Conservation (phyloP, 2,797 vertebrate species). For the Notolabrus celidotus region DNA sequence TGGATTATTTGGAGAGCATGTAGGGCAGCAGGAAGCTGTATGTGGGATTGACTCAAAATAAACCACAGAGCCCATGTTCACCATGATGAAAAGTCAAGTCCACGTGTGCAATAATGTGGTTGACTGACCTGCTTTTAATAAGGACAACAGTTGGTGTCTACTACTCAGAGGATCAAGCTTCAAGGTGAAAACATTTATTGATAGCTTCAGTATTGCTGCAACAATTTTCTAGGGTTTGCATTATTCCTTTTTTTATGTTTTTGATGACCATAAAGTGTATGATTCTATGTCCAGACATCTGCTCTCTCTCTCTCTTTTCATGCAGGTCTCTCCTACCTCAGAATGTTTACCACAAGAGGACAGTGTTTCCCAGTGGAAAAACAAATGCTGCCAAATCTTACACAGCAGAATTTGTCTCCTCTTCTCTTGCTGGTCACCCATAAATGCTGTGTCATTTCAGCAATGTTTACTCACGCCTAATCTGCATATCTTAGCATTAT, state of each 20-base stretch:
- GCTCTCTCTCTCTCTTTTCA: neutral
- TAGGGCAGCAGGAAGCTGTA: too few relatives aligned
- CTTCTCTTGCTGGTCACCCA: neutral
- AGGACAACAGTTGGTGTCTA: neutral
- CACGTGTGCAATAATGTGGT: neutral
- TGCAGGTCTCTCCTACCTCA: neutral
- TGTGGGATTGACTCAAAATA: neutral
- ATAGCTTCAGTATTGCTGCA: too few relatives aligned
- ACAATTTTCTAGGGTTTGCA: too few relatives aligned
- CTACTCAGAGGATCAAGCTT: too few relatives aligned
- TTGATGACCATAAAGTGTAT: too few relatives aligned
- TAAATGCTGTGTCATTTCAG: neutral
- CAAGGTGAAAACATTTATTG: neutral
- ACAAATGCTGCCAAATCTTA: neutral
- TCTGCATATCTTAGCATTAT: neutral
- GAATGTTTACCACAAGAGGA: slow-evolving; percentile 63
- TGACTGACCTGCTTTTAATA: neutral
- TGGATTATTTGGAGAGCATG: neutral
- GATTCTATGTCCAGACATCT: too few relatives aligned
- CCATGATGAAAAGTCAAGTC: neutral
- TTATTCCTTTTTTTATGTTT: too few relatives aligned
- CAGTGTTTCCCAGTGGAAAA: slow-evolving; percentile 59
- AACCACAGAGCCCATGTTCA: neutral
- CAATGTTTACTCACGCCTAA: neutral
- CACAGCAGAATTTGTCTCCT: neutral